Base-by-base conservation (phyloP, 1,140 invertebrate genomes). In the Aricia agestis region DNA sequence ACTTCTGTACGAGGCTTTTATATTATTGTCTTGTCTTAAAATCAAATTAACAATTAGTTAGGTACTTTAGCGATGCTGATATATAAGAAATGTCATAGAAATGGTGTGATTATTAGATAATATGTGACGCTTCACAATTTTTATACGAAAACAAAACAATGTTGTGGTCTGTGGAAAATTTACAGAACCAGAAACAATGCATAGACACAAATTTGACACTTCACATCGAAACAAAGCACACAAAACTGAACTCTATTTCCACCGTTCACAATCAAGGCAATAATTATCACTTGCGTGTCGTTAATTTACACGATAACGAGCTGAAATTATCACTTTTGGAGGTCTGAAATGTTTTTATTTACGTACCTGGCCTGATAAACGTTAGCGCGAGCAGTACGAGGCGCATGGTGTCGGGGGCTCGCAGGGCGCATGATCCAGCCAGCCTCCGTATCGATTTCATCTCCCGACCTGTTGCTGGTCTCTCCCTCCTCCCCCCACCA, bases 371-470 rank as follows among this genome's bases (percentile, higher is more conserved):
- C 61, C 76, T 75, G 66, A 89, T 73, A 69, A 89, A 78, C 81
- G 82, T 80, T 74, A 89, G 78, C 76, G 80, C 79, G 81, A 91
- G 79, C 73, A 90, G 75, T 72, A 86, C 78, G 78, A 79, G 78
- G 80, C 84, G 82, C 89, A 91, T 90, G 83, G 66, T 86, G 84
- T 78, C 76, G 73, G 77, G 72, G 77, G 72, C 79, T 76, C 70
- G 67, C 52, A 75, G 31, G 31, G 85, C 89, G 89, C 89, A 91
- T 85, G 83, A 70, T 58, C 75, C 32, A 31, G 15, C 73, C 87
- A 88, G 87, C 82, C 74, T 89, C 83, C 76, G 67, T 89, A 91
- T 89, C 80, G 89, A 91, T 88, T 81, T 73, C 68, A 72, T 78
- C 78, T 81, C 70, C 76, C 74, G 82, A 87, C 87, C 89, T 89